Percentiles rank a stretch among this genome's conserved stretches.
Conservation (phyloP, 2,797 vertebrate genomes). For the Falco novaeseelandiae region DNA sequence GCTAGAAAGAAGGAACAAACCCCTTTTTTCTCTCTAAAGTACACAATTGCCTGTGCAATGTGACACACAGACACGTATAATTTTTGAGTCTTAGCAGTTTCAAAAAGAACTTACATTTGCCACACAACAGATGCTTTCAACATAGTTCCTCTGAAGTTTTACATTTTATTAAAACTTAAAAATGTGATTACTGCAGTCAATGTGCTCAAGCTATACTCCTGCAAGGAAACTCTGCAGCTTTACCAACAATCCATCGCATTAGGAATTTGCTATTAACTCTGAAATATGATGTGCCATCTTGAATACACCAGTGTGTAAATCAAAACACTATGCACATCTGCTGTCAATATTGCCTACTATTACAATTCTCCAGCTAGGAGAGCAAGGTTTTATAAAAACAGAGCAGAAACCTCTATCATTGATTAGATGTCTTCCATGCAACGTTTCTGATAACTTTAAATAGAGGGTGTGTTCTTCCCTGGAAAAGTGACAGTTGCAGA, state of each 20-base stretch:
- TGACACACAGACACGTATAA: rapidly evolving
- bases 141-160: background rate
- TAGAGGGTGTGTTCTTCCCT: background rate
- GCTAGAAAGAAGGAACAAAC: background rate
- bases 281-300: background rate
- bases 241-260: background rate
- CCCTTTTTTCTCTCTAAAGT: background rate
- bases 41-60: background rate
- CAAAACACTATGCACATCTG: background rate
- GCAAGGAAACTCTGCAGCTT: background rate
- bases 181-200: background rate
- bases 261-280: background rate
- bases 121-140: background rate
- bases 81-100: background rate
- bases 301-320: background rate
- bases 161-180: background rate
- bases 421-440: background rate
- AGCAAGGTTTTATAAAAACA: background rate
- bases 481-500: background rate
- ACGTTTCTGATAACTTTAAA: background rate
- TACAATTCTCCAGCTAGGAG: background rate
- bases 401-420: background rate
- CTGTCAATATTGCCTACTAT: background rate
- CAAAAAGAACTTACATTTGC: background rate
- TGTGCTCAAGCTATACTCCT: background rate